Evolutionary conservation across 2,888 invertebrate genomes (phyloP).

Genomic region (Polydrusus tereticollis): DNA sequence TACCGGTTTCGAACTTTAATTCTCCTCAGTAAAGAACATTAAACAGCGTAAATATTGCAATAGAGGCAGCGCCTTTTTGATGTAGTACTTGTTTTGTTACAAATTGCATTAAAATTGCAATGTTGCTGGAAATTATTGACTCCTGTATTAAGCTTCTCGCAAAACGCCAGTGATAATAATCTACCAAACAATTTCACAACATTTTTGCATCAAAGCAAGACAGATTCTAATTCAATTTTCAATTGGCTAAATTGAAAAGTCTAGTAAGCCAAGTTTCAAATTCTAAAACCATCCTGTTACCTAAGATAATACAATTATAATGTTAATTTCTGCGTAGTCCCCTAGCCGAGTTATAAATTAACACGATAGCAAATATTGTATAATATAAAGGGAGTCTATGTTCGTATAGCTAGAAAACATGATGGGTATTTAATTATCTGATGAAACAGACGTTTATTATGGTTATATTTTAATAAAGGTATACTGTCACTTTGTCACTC

Average conservation of each 20-base stretch:
- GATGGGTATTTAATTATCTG: background rate
- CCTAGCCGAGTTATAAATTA: background rate
- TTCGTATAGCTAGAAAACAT: background rate
- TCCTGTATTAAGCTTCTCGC: no score
- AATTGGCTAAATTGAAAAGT: background rate
- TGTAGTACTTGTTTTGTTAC: no score
- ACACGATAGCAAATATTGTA: background rate
- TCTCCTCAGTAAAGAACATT: no score
- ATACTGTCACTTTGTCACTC: background rate
- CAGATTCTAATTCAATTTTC: background rate
- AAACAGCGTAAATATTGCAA: no score
- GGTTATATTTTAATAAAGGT: background rate
- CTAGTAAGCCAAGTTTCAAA: background rate
- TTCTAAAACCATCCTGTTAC: background rate
- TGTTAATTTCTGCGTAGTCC: background rate
- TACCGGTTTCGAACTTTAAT: no score
- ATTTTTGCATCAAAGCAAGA: background rate
- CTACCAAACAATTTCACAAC: background rate
- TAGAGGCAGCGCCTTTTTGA: no score
- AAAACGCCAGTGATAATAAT: background rate
- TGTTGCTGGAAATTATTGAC: no score
- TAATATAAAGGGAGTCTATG: background rate
- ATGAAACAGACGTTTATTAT: background rate
- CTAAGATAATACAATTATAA: background rate
- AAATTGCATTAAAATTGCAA: no score